Evolutionary conservation across 2,797 vertebrate genomes (phyloP).

Genomic region (Falco rusticolus): DNA sequence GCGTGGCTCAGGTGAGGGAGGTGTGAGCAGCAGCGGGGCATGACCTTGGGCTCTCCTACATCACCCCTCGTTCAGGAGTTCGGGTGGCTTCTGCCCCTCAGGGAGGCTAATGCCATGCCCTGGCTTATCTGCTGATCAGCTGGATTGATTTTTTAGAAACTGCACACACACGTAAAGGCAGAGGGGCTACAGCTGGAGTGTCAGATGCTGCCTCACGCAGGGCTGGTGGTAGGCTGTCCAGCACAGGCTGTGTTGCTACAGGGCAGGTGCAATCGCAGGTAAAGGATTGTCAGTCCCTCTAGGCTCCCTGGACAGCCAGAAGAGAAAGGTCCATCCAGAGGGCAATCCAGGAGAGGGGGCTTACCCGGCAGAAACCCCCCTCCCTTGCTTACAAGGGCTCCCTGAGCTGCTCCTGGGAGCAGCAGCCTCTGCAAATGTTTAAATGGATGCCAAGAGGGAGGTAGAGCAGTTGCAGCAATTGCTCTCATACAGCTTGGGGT

Average conservation of each 20-base stretch:
- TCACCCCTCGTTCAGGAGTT: rapidly evolving
- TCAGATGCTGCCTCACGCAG: rapidly evolving
- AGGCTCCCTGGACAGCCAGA: background rate
- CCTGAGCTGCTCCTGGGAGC: background rate
- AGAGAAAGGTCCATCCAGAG: background rate
- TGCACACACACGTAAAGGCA: background rate
- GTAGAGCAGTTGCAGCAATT: background rate
- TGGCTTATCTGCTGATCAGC: background rate
- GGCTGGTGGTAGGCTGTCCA: background rate
- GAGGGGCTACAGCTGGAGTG: background rate
- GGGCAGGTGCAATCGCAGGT: background rate
- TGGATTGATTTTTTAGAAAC: background rate
- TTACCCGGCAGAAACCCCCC: background rate
- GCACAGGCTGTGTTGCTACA: background rate
- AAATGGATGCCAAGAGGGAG: background rate
- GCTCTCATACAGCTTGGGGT: background rate
- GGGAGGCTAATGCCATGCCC: background rate
- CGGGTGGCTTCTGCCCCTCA: background rate
- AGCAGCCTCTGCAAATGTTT: background rate
- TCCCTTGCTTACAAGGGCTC: background rate
- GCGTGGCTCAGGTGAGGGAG: background rate
- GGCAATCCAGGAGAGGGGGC: rapidly evolving
- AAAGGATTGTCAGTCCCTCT: background rate
- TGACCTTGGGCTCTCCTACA: background rate
- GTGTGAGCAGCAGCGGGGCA: rapidly evolving